Evolutionary conservation across 2,113 vertebrate genomes (phyloP).

Genomic region (Anarrhichthys ocellatus): DNA sequence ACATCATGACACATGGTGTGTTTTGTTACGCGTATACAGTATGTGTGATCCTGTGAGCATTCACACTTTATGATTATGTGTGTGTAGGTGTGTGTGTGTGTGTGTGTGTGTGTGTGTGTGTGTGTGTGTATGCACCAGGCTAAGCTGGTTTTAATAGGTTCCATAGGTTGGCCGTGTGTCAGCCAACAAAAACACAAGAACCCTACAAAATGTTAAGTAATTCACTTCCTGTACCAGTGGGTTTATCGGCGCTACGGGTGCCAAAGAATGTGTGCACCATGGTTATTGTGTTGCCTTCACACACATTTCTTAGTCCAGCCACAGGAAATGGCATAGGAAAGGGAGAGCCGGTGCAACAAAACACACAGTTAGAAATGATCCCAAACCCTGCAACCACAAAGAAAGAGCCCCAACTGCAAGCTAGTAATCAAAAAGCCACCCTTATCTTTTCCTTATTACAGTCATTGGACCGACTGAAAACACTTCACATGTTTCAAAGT

Average conservation of each 20-base stretch:
- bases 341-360: conserved; percentile 12
- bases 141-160: conserved; percentile 75
- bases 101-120: conserved; percentile 3
- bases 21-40: conserved; percentile 25
- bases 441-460: conserved; percentile 13
- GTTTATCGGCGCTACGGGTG: conserved; percentile 37
- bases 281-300: conserved; percentile 35
- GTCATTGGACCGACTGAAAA: conserved; percentile 23
- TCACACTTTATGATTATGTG: conserved; percentile 15
- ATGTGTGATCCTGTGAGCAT: conserved; percentile 23
- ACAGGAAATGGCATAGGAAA: conserved; percentile 43
- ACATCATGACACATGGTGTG: conserved; percentile 10
- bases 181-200: conserved; percentile 79
- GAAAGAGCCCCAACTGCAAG: background rate
- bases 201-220: conserved; percentile 64
- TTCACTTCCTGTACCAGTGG: conserved; percentile 67
- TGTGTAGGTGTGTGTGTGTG: conserved; percentile 7
- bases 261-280: conserved; percentile 21
- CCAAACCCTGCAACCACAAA: conserved; percentile 13
- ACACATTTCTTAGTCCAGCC: conserved; percentile 2
- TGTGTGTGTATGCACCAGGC: conserved; percentile 12
- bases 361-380: conserved; percentile 28
- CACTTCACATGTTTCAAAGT: conserved; percentile 21
- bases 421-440: conserved; percentile 8
- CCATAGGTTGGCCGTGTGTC: conserved; percentile 72